phyloP scores from a whole-genome alignment of 1,140 invertebrate species.

The Gryon sp. region DNA sequence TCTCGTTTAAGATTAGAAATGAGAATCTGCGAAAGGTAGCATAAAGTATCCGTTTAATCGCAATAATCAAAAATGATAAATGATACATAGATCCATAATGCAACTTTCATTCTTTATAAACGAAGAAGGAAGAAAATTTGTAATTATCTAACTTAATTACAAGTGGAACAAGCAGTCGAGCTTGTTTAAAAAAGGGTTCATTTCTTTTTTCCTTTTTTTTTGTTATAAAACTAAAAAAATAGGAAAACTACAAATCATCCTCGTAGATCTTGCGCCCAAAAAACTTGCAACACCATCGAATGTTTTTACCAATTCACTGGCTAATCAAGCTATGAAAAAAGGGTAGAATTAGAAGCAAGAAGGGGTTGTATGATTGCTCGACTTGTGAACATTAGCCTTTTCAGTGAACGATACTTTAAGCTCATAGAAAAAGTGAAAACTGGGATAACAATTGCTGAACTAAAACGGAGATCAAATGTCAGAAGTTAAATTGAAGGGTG shows the following conservation, averaged over 20 bases:
- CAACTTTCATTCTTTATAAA: too few relatives aligned
- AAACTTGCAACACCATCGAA: conserved; percentile 5
- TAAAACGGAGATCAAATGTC: conserved; percentile 29
- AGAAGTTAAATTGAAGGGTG: conserved; percentile 44
- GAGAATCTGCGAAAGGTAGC: too few relatives aligned
- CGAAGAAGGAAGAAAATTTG: conserved; percentile 16
- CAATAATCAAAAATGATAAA: conserved; percentile 16
- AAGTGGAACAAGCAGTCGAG: background rate
- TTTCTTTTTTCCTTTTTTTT: background rate
- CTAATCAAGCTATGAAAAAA: conserved; percentile 30
- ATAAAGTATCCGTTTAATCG: too few relatives aligned
- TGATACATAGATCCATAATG: too few relatives aligned
- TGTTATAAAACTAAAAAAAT: too few relatives aligned
- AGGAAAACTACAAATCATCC: conserved; percentile 12
- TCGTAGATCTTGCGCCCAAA: background rate
- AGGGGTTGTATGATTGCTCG: conserved; percentile 5
- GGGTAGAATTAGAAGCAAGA: background rate
- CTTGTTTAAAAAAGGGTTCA: conserved; percentile 2
- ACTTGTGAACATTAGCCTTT: conserved; percentile 31
- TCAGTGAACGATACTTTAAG: conserved; percentile 18
- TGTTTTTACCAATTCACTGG: conserved; percentile 9
- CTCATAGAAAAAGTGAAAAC: conserved; percentile 3
- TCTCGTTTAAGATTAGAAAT: too few relatives aligned
- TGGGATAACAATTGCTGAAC: background rate
- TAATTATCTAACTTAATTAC: conserved; percentile 15